A percentile compares a stretch with the other conserved stretches of the same genome.
Conservation (phyloP, 2,797 vertebrate genomes). For the Manis javanica region DNA sequence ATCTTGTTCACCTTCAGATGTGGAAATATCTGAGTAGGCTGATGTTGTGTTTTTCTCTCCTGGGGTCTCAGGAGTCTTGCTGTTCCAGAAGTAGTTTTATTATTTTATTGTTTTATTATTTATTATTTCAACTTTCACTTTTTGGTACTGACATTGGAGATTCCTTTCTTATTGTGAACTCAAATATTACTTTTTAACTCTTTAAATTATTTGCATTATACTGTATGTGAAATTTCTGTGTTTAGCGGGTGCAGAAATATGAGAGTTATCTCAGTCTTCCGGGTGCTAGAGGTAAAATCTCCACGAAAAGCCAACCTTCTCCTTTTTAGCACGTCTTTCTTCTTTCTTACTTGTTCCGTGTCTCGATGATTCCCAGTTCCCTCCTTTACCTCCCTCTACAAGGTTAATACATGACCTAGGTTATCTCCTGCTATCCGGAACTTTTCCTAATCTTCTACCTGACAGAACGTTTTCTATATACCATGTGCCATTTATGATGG, state of each 20-base stretch:
- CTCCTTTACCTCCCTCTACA: too few relatives aligned
- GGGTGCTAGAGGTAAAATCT: neutral
- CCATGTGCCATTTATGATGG: neutral
- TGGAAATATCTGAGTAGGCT: neutral
- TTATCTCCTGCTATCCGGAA: neutral
- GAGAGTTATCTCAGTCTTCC: neutral
- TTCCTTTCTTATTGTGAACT: neutral
- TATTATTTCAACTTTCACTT: neutral
- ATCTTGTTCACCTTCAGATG: neutral
- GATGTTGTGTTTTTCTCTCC: neutral
- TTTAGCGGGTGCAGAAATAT: neutral
- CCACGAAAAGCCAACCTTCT: neutral
- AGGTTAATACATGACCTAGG: neutral
- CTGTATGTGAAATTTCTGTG: neutral
- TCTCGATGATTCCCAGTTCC: neutral
- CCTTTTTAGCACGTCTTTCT: neutral
- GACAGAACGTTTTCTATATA: neutral
- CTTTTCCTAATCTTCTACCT: neutral
- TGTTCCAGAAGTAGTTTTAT: neutral
- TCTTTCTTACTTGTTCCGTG: neutral
- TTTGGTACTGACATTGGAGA: neutral
- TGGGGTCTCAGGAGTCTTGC: neutral
- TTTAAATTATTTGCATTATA: neutral
- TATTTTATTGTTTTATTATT: neutral
- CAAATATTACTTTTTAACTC: neutral